A percentile compares a stretch with the other conserved stretches of the same genome.
Evolutionary conservation across 2,797 vertebrate genomes (phyloP).

Genomic region (Diceros bicornis): DNA sequence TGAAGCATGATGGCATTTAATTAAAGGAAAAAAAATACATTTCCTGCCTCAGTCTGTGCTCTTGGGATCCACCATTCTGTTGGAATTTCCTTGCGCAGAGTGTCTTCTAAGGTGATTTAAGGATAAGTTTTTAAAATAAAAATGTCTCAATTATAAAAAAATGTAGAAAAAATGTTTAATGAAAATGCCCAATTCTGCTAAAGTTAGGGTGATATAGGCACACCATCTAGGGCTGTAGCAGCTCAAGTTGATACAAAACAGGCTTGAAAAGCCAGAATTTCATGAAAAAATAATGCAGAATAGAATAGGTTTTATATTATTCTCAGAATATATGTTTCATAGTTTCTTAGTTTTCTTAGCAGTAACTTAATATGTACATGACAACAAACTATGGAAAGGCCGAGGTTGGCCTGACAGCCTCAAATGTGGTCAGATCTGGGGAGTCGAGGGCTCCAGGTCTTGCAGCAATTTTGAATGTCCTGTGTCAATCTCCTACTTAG

Average conservation of each 20-base stretch:
- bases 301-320: background rate
- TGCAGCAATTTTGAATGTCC: background rate
- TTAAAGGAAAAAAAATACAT: background rate
- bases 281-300: slow-evolving; percentile 4
- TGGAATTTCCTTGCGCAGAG: background rate
- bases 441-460: background rate
- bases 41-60: background rate
- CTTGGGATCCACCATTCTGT: background rate
- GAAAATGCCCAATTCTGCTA: background rate
- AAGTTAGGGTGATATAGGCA: background rate
- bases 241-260: background rate
- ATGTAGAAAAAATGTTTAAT: background rate
- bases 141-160: background rate
- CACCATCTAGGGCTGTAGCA: background rate
- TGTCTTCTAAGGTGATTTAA: background rate
- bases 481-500: background rate
- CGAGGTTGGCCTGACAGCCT: background rate
- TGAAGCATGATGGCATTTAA: background rate
- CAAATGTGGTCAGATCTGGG: background rate
- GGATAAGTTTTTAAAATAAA: background rate
- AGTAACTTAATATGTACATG: background rate
- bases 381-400: background rate
- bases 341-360: background rate
- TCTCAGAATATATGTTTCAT: background rate
- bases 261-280: background rate